Evolutionary conservation across 2,797 vertebrate species (phyloP), one percentile per base, ranked within the genome.

Genomic region (Taeniopygia guttata): DNA sequence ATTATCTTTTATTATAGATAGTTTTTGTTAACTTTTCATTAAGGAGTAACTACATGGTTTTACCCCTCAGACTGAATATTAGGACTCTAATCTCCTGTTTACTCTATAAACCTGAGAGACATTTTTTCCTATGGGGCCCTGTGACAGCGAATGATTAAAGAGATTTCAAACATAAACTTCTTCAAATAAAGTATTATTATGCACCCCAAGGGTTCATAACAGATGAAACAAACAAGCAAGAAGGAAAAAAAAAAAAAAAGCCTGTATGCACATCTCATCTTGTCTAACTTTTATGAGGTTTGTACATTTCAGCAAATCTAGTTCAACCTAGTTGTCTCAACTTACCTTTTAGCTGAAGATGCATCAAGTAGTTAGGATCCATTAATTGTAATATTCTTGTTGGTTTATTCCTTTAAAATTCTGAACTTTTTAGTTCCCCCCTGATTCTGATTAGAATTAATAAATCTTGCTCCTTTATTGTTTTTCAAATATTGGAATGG

Each of bases 111-210:
- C 49, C 64, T 73, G 49, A 56, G 48, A 95, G 62, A 52, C 15
- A 0, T 36, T 59, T 70, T 89, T 78, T 67, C 80, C 42, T 58
- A 0, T 32, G 69, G 60, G 76, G 59, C 3, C 16, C 20, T 54
- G n/a, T 74, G 72, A 69, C 83, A 85, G 36, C 76, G 52, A 83
- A 43, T 88, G 76, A 88, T 94, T 95, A 93, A 94, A 91, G 64
- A 0, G 0, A 69, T 80, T 93, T 94, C 64, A 94, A 62, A 70
- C 11, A 55, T 18, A 76, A 83, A 79, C 10, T 77, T 86, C 46
- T 95, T 96, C 79, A 90, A 93, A 81, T 38, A 55, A 80, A 92
- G 9, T 40, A 30, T 77, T 89, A 85, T 90, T 92, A 89, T 94
- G 91, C 69, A 89, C 51, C 68, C 73, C 68, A 84, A 62, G 77